Evolutionary conservation across 2,888 invertebrate genomes (phyloP).

Genomic region (Lasius fuliginosus): DNA sequence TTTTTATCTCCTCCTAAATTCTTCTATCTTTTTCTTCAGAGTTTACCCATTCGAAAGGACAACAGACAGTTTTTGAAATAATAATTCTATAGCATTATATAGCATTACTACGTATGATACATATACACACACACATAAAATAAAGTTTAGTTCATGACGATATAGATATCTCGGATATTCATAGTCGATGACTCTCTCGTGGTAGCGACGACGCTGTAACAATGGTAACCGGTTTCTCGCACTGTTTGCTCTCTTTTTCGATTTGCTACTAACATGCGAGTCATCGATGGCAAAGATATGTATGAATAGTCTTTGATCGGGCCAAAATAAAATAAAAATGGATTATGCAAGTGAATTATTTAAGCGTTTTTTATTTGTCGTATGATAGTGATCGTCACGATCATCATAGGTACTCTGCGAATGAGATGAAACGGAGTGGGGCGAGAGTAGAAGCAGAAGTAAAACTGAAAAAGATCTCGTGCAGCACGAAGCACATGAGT

Average conservation of each 20-base stretch:
- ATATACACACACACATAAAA: not conserved
- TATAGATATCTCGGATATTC: slow-evolving; percentile 23
- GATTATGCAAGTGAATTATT: slow-evolving; percentile 6
- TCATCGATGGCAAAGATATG: slow-evolving; percentile 41
- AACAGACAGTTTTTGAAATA: slow-evolving; percentile 20
- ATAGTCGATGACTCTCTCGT: slow-evolving; percentile 42
- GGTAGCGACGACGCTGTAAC: slow-evolving; percentile 47
- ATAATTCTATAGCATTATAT: not conserved
- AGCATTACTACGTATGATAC: not conserved
- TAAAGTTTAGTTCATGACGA: slow-evolving; percentile 3
- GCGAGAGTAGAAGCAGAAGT: not conserved
- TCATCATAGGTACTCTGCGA: not conserved
- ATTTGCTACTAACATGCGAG: slow-evolving; percentile 39
- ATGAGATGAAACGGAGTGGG: not conserved
- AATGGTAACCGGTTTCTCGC: slow-evolving; percentile 55
- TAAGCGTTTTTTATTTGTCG: not conserved
- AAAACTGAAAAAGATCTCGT: slow-evolving; percentile 21
- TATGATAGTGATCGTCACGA: not conserved
- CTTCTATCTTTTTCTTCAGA: not conserved
- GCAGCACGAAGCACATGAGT: slow-evolving; percentile 66
- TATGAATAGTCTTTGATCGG: slow-evolving; percentile 7
- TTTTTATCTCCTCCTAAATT: not conserved
- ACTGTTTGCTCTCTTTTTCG: slow-evolving; percentile 30
- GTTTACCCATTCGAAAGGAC: not conserved
- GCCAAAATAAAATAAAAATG: slow-evolving; percentile 6